Base-by-base conservation (phyloP, 2,797 vertebrate genomes). In the Centropyge bicolor region DNA sequence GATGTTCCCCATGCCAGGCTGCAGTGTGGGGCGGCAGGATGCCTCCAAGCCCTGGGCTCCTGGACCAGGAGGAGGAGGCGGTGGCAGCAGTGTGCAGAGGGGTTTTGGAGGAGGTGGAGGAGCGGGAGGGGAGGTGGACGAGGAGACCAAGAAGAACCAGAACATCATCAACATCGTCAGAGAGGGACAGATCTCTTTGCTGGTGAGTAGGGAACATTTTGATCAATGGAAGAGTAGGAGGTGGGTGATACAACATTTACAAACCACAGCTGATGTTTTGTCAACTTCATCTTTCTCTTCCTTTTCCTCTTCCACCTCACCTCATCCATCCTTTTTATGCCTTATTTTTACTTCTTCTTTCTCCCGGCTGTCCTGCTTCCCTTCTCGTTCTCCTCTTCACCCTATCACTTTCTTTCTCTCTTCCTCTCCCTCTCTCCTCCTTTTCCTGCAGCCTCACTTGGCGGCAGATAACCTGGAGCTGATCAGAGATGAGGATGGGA, bases 131-230 rank as follows among this genome's bases (percentile, higher is more conserved):
- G 93, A 97, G 75, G 86, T 90, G 68, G 96, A 88, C 0, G 98
- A 99, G 79, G 95, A 97, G 84, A 86, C 94, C 79, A 98, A 98
- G 90, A 99, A 97, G 93, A 95, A 92, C 41, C 97, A 97, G 80
- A 99, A 97, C 95, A 98, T 99, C 93, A 94, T 99, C 88, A 99
- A 98, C 90, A 97, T 99, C 48, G 96, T 99, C 69, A 95, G 96
- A 88, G 98, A 98, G 90, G 98, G 98, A 56, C 98, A 99, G 87
- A 98, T 99, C 79, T 98, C 92, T 0, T 74, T 94, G 70, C 87
- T 94, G 90, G 93, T 94, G 74, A 85, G 92, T 75, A 40, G 31
- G 48, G 20, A 14, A 43, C 19, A 6, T 48, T 31, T 27, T 52
- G 63, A 63, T 13, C 40, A 46, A 7, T 24, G 3, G 31, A 14